Base-by-base conservation (phyloP, 1,140 invertebrate genomes). In the Drosophila murphyi region DNA sequence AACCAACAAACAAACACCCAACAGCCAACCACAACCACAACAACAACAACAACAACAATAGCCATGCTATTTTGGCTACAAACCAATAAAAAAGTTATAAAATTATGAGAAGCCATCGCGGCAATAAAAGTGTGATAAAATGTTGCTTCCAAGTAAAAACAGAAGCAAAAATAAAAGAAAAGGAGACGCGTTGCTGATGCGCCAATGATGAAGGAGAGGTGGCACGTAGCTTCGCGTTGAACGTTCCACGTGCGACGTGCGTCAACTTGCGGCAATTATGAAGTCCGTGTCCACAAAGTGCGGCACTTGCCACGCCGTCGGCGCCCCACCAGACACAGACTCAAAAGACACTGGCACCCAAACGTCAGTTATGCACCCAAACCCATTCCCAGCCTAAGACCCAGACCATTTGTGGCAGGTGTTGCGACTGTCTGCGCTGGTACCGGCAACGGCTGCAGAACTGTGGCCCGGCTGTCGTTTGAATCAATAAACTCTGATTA, bases 201-300 rank as follows among this genome's bases (percentile, higher is more conserved):
- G 54, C 43, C 54, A 59, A 52, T 52, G 55, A 51, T 62, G 56
- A 39, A 41, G 10, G 37, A n/a, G 52, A 20, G 48, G 76, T 63
- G 68, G 75, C 83, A 88, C 83, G 83, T 87, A 87, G 76, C 67
- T 50, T 34, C 10, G 12, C 32, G 32, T 52, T 52, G 31, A 52
- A 70, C 78, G 47, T 48, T 72, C 37, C 72, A 87, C 83, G 83
- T 89, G 83, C 80, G 67, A 83, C 78, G 80, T 83, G 85, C 85
- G 80, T 88, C 83, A 89, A 88, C 70, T 67, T 74, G 85, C 72
- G 77, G 85, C 83, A 88, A 89, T 88, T 89, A 86, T 86, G 80
- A 86, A 82, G 79, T 86, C 76, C 82, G 74, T 68, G 64, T 71
- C 69, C 68, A 82, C 69, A 59, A 37, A 39, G 59, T 56, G 55